Conservation (phyloP, 2,797 vertebrate species). For the Chaenodraco wilsoni region DNA sequence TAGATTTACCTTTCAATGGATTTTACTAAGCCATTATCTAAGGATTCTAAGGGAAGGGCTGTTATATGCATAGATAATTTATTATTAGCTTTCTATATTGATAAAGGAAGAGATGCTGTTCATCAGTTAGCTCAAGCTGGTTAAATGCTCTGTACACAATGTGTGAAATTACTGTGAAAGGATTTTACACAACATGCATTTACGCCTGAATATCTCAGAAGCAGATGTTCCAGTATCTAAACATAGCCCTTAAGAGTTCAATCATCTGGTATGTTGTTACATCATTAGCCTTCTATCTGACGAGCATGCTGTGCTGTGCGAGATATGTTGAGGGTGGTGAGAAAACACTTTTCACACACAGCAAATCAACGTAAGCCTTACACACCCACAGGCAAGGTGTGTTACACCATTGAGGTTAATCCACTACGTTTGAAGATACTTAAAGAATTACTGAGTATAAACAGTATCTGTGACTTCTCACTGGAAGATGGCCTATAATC, state of each 20-base stretch:
- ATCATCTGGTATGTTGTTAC: slow-evolving; percentile 12
- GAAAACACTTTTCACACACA: slow-evolving; percentile 38
- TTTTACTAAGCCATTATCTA: slow-evolving; percentile 55
- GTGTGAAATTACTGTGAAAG: slow-evolving; percentile 7
- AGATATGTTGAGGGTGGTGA: slow-evolving; percentile 40
- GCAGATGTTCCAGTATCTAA: slow-evolving; percentile 41
- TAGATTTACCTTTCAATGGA: slow-evolving; percentile 46
- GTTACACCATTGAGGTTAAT: slow-evolving; percentile 53
- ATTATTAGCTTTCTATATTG: slow-evolving; percentile 9
- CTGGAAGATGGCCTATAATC: background rate
- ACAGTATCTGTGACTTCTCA: slow-evolving; percentile 15
- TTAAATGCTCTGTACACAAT: slow-evolving; percentile 7
- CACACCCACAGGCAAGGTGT: slow-evolving; percentile 31
- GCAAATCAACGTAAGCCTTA: slow-evolving; percentile 62
- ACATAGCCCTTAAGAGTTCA: slow-evolving; percentile 28
- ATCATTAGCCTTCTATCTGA: slow-evolving; percentile 42
- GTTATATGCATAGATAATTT: slow-evolving; percentile 28
- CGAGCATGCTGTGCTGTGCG: slow-evolving; percentile 36
- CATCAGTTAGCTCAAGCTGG: background rate
- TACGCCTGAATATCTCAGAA: background rate
- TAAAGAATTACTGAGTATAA: slow-evolving; percentile 46
- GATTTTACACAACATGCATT: background rate
- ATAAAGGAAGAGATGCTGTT: slow-evolving; percentile 16
- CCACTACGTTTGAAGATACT: slow-evolving; percentile 48
- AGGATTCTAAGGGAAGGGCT: slow-evolving; percentile 32